Evolutionary conservation across 2,113 vertebrate genomes (phyloP).

Genomic region (Rhabdomys dilectus): DNA sequence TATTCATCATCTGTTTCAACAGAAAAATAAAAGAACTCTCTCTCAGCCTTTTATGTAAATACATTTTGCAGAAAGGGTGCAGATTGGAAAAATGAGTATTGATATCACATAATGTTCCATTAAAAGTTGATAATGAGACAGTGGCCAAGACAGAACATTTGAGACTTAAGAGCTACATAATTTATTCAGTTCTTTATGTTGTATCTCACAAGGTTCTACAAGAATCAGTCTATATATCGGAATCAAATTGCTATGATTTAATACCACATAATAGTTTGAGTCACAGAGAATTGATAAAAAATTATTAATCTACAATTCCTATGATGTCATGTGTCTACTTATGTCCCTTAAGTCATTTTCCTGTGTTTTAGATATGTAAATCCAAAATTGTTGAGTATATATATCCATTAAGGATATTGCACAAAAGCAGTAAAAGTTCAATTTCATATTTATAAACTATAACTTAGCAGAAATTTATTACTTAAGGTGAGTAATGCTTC

Average conservation of each 20-base stretch:
- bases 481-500: neutral
- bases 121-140: conserved; percentile 65
- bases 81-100: conserved; percentile 64
- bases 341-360: conserved; percentile 13
- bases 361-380: conserved; percentile 38
- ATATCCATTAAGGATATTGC: neutral
- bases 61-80: conserved; percentile 36
- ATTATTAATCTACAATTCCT: neutral
- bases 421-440: conserved; percentile 6
- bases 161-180: conserved; percentile 48
- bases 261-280: neutral
- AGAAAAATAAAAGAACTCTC: conserved; percentile 51
- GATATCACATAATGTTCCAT: conserved; percentile 60
- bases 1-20: conserved; percentile 64
- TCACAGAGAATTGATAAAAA: conserved; percentile 33
- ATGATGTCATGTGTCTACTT: neutral
- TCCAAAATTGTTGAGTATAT: neutral
- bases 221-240: neutral
- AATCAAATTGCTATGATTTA: conserved; percentile 21
- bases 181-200: conserved; percentile 63
- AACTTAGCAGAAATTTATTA: neutral
- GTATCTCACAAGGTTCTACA: conserved; percentile 3
- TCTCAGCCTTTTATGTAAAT: conserved; percentile 53
- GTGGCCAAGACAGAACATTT: conserved; percentile 1
- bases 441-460: conserved; percentile 48